phyloP scores from a whole-genome alignment of 2,797 vertebrate species.

The Sternarchorhynchus goeldii region DNA sequence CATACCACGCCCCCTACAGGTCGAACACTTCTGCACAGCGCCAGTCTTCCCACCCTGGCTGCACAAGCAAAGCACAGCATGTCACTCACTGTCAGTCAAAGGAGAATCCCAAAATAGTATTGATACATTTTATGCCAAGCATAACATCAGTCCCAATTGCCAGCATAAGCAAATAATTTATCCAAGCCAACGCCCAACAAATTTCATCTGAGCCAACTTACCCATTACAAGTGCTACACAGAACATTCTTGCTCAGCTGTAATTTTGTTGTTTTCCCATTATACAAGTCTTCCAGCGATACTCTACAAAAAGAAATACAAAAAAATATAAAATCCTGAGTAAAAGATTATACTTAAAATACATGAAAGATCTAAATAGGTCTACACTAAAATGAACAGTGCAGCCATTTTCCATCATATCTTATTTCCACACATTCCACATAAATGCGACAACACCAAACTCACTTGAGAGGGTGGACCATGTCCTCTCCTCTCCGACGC shows the following conservation, averaged over 20 bases:
- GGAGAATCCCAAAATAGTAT: neutral
- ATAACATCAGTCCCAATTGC: neutral
- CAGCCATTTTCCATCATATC: no score
- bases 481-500: slow-evolving; percentile 95
- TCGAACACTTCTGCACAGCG: slow-evolving; percentile 93
- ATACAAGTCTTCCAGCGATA: slow-evolving; percentile 96
- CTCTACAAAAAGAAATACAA: slow-evolving; percentile 69
- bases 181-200: neutral
- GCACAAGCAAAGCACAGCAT: neutral
- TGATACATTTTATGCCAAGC: no score
- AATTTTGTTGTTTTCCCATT: slow-evolving; percentile 99
- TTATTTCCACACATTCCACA: no score
- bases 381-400: no score
- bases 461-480: slow-evolving; percentile 98
- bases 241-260: slow-evolving; percentile 98
- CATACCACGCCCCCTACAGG: slow-evolving; percentile 93
- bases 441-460: slow-evolving; percentile 12
- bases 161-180: no score
- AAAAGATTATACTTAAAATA: no score
- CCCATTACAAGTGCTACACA: slow-evolving; percentile 96
- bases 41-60: slow-evolving; percentile 98
- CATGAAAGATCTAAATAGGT: neutral
- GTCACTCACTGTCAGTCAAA: neutral
- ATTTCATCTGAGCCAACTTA: slow-evolving; percentile 66
- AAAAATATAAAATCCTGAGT: neutral